Conservation (phyloP, 1,140 invertebrate species). For the Zeugodacus cucurbitae region DNA sequence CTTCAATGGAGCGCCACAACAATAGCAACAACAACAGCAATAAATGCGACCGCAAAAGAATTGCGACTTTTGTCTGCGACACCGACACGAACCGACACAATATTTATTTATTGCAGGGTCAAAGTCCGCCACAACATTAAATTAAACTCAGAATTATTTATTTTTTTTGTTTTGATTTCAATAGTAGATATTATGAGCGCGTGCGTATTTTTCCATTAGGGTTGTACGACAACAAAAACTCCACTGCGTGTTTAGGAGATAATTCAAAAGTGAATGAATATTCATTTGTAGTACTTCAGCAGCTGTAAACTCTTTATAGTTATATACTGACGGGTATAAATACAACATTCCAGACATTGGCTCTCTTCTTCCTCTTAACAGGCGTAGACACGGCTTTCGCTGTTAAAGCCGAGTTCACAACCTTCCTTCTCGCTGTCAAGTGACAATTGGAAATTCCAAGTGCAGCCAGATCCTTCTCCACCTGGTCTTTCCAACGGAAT, state of each 20-base stretch:
- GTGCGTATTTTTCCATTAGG: neutral
- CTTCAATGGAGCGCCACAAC: neutral
- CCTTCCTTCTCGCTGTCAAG: no score
- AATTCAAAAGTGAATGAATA: neutral
- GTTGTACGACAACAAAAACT: neutral
- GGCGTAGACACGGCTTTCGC: no score
- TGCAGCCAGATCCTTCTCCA: no score
- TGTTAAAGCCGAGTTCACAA: no score
- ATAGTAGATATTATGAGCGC: neutral
- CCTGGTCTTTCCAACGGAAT: no score
- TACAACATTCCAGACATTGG: no score
- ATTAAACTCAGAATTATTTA: neutral
- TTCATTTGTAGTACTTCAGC: no score
- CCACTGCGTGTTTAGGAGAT: neutral
- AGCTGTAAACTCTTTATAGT: no score
- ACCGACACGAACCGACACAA: neutral
- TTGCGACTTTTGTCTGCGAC: conserved; percentile 15
- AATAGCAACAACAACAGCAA: neutral
- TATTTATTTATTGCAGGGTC: neutral
- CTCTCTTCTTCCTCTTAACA: no score
- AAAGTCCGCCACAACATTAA: conserved; percentile 14
- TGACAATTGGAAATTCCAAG: no score
- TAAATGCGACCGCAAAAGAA: neutral
- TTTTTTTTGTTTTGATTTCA: neutral
- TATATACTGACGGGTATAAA: no score